Percentiles rank a stretch among this genome's conserved stretches.
These are phyloP conservation scores for Leiothrix lutea DNA, from an alignment of 2,113 vertebrate genomes.

Conservation along the genomic window DNA sequence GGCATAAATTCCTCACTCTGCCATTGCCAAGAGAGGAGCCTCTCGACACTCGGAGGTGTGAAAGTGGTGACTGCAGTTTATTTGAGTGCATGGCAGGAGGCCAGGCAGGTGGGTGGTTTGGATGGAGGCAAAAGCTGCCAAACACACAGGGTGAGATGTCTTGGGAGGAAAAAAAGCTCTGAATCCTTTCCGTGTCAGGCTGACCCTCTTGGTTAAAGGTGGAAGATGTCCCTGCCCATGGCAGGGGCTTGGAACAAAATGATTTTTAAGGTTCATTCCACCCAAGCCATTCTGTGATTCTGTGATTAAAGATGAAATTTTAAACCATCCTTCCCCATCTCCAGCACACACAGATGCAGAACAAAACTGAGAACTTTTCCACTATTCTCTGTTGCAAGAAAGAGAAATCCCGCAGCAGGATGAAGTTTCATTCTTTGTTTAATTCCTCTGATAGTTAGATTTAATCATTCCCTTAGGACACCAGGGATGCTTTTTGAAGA, in stretches of 20 bases:
- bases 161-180: background rate
- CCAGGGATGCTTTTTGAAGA: background rate
- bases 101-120: background rate
- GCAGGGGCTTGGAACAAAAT: background rate
- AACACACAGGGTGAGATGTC: background rate
- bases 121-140: background rate
- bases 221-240: background rate
- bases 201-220: background rate
- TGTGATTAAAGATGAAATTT: background rate
- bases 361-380: background rate
- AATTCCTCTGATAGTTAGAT: background rate
- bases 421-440: background rate
- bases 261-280: background rate
- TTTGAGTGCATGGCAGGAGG: background rate
- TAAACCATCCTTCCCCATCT: background rate
- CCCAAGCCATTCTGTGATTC: background rate
- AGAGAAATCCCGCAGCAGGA: background rate
- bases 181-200: background rate
- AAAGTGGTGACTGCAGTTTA: background rate
- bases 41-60: background rate
- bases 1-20: background rate
- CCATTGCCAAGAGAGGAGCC: background rate
- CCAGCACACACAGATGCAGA: background rate
- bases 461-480: background rate
- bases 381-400: background rate